Evolutionary conservation across 2,113 vertebrate species (phyloP).

Genomic region (Platysteira castanea): DNA sequence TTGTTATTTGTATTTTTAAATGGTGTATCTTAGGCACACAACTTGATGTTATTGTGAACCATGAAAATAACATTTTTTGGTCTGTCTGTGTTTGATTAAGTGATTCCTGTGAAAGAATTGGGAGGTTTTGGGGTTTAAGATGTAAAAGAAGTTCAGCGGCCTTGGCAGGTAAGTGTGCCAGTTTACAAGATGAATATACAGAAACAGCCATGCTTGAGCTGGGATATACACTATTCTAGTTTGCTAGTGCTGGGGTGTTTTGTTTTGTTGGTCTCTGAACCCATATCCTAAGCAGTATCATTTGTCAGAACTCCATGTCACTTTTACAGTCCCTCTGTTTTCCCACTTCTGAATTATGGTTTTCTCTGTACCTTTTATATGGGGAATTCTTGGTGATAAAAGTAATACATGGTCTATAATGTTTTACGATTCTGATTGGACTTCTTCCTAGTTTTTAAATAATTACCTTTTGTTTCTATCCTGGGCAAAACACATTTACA

Average conservation of each 20-base stretch:
- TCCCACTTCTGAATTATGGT: not conserved
- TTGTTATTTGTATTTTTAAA: not conserved
- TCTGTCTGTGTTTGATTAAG: not conserved
- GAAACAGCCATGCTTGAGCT: not conserved
- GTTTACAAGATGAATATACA: not conserved
- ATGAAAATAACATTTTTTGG: not conserved
- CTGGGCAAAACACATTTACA: not conserved
- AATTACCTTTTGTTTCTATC: not conserved
- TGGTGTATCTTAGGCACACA: not conserved
- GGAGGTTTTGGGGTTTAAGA: not conserved
- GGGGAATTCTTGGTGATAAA: not conserved
- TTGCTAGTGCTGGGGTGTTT: not conserved
- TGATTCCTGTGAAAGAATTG: not conserved
- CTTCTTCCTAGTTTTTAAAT: not conserved
- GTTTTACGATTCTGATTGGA: not conserved
- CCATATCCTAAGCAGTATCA: not conserved
- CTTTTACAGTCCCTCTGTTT: conserved; percentile 3
- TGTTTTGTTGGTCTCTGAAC: not conserved
- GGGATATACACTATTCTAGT: not conserved
- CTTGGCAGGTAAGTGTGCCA: not conserved
- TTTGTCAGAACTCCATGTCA: conserved; percentile 22
- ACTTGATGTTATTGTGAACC: not conserved
- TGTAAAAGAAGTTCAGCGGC: not conserved
- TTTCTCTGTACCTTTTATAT: not conserved
- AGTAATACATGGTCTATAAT: not conserved